A percentile compares a stretch with the other conserved stretches of the same genome.
Conservation (phyloP, 2,113 vertebrate genomes). For the Phyllostomus hastatus region DNA sequence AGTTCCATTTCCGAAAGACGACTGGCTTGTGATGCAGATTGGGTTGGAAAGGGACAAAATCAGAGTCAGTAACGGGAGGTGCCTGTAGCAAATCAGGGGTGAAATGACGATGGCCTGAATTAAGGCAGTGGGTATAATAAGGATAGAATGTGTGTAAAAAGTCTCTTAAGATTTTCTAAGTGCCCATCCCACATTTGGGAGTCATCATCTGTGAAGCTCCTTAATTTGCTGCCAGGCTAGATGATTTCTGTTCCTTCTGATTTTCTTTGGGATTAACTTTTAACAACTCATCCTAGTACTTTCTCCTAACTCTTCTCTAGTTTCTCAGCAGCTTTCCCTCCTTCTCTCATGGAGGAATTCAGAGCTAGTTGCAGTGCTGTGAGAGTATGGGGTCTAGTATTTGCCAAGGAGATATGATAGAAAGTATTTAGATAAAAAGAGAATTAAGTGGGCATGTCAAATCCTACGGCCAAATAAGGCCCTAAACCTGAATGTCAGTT, state of each 20-base stretch:
- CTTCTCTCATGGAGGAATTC: neutral
- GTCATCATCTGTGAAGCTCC: neutral
- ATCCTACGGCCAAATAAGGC: neutral
- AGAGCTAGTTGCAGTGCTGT: neutral
- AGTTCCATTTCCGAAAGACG: neutral
- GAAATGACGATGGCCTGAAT: neutral
- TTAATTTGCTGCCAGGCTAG: neutral
- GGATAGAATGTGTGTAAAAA: neutral
- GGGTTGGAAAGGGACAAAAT: neutral
- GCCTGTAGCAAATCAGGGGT: neutral
- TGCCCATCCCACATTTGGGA: neutral
- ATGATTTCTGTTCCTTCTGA: neutral
- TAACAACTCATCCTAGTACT: neutral
- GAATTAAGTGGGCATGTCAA: neutral
- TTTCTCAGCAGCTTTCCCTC: neutral
- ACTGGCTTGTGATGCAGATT: neutral
- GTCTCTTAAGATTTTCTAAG: neutral
- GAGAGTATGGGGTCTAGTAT: neutral
- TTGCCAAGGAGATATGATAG: neutral
- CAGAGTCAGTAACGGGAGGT: neutral
- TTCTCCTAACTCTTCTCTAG: neutral
- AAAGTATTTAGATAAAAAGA: neutral
- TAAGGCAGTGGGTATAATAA: neutral
- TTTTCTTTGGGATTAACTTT: neutral
- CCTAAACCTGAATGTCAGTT: neutral